These are phyloP conservation scores for Myrmecobius fasciatus DNA, from an alignment of 2,113 vertebrate genomes.

Conservation along the genomic window DNA sequence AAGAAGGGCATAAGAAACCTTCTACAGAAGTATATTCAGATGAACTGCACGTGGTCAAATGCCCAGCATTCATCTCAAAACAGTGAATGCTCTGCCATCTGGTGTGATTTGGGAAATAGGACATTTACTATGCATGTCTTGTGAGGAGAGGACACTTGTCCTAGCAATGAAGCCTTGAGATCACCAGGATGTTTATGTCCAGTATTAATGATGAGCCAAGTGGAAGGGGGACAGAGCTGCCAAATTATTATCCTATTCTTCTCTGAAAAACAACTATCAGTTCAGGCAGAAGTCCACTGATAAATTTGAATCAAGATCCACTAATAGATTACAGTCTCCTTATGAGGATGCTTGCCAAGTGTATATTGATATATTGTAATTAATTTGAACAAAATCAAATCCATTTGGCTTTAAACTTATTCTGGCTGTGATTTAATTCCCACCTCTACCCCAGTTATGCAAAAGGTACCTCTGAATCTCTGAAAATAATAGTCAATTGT, in stretches of 20 bases:
- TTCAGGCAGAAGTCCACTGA: neutral
- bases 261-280: neutral
- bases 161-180: neutral
- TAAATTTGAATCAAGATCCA: neutral
- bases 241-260: neutral
- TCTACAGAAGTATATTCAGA: neutral
- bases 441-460: neutral
- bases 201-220: neutral
- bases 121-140: neutral
- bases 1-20: neutral
- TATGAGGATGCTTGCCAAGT: neutral
- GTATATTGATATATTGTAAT: neutral
- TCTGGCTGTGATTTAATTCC: neutral
- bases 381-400: conserved; percentile 24
- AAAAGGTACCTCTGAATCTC: neutral
- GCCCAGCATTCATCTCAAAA: neutral
- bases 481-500: neutral
- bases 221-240: neutral
- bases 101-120: neutral
- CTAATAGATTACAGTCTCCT: neutral
- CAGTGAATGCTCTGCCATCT: neutral
- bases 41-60: neutral
- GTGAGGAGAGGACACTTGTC: neutral
- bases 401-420: neutral
- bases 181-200: neutral